These are phyloP conservation scores for Cyanocitta stelleri DNA, from an alignment of 2,113 vertebrate genomes.

Conservation along the genomic window DNA sequence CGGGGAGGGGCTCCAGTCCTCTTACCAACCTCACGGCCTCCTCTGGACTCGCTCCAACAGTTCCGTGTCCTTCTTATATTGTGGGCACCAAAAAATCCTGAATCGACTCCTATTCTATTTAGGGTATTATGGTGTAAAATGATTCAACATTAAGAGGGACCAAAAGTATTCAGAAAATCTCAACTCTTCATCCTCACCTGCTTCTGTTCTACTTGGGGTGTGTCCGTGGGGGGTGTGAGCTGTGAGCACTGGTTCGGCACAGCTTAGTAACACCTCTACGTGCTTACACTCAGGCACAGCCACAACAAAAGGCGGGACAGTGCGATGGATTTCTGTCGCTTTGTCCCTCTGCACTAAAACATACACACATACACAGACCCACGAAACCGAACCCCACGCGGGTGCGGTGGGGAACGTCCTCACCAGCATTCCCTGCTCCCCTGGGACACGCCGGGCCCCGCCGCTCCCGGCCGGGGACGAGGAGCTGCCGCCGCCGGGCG, in stretches of 20 bases:
- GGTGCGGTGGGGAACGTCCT: not conserved
- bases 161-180: not conserved
- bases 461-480: not conserved
- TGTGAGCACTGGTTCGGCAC: not conserved
- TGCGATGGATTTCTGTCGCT: accelerated
- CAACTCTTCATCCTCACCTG: not conserved
- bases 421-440: not conserved
- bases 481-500: not conserved
- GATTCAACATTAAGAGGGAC: not conserved
- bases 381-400: not conserved
- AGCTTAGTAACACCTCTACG: accelerated
- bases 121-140: not conserved
- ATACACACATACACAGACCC: accelerated
- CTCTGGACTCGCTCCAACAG: not conserved
- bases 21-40: not conserved
- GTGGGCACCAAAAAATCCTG: not conserved
- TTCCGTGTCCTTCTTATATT: not conserved
- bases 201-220: accelerated
- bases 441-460: not conserved
- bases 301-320: no score
- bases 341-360: not conserved
- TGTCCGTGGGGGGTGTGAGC: not conserved
- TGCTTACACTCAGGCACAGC: accelerated
- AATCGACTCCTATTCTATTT: not conserved
- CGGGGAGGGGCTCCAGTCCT: not conserved